Percentiles rank a stretch among this genome's conserved stretches.
These are phyloP conservation scores for Notocelia uddmanniana DNA, from an alignment of 2,888 invertebrate species.

Conservation along the genomic window DNA sequence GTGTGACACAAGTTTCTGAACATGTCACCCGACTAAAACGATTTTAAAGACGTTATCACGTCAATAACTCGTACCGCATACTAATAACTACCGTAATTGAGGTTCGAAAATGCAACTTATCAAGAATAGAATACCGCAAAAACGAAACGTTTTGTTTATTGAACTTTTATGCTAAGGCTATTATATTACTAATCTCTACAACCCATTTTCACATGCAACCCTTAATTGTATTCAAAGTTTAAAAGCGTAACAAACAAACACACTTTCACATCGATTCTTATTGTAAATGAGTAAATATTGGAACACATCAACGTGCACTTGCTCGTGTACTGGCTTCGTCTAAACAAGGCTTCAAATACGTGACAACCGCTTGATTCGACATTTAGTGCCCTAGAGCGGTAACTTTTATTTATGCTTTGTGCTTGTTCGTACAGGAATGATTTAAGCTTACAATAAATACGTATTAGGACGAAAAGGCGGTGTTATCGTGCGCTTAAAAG, in stretches of 20 bases:
- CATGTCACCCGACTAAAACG: no score
- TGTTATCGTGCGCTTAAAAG: slow-evolving; percentile 25
- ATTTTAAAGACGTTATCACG: no score
- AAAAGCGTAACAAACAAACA: not conserved
- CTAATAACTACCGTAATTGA: no score
- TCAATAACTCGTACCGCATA: no score
- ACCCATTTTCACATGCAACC: no score
- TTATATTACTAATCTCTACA: no score
- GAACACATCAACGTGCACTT: slow-evolving; percentile 10
- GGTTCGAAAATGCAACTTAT: no score
- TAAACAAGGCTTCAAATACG: slow-evolving; percentile 42
- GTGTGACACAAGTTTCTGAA: no score
- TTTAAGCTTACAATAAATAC: slow-evolving; percentile 39
- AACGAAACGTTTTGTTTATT: no score
- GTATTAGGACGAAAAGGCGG: slow-evolving; percentile 28
- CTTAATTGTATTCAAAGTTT: no score
- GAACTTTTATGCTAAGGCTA: no score
- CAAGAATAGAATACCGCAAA: no score
- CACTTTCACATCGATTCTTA: not conserved
- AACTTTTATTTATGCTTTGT: slow-evolving; percentile 35
- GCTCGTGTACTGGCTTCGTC: slow-evolving; percentile 10
- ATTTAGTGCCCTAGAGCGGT: slow-evolving; percentile 38
- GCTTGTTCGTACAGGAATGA: slow-evolving; percentile 40
- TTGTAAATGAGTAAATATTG: slow-evolving; percentile 5
- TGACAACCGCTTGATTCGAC: slow-evolving; percentile 42